Conservation (phyloP, 2,113 vertebrate species). For the Tapirus terrestris region DNA sequence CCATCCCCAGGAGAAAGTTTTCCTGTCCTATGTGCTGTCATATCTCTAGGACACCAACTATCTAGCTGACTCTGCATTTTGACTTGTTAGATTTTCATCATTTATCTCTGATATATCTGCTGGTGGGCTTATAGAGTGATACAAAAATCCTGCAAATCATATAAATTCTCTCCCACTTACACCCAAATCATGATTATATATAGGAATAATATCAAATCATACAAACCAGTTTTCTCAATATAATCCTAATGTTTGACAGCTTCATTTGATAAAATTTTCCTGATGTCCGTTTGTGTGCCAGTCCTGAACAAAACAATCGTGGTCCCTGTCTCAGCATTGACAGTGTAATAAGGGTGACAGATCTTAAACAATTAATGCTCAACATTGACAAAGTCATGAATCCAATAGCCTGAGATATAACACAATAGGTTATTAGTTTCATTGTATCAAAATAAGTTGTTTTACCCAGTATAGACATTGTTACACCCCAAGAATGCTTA, state of each 20-base stretch:
- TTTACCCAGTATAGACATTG: neutral
- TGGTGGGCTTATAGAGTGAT: neutral
- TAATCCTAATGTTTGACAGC: neutral
- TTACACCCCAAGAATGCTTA: neutral
- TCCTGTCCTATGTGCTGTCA: accelerated
- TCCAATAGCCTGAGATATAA: neutral
- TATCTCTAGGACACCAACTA: neutral
- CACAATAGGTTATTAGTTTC: neutral
- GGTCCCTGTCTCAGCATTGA: neutral
- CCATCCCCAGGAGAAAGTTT: neutral
- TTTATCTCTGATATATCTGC: neutral
- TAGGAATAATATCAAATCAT: neutral
- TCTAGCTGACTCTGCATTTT: neutral
- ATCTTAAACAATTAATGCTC: neutral
- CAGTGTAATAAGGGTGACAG: neutral
- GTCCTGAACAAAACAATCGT: neutral
- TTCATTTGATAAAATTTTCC: neutral
- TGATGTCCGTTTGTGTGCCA: neutral
- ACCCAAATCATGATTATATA: neutral
- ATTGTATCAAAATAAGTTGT: neutral
- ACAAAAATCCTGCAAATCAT: neutral
- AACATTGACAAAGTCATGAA: neutral
- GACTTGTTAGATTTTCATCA: neutral
- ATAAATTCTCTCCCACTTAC: neutral
- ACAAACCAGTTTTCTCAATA: neutral